Conservation (phyloP, 2,888 invertebrate species). For the Diarsia dahlii region DNA sequence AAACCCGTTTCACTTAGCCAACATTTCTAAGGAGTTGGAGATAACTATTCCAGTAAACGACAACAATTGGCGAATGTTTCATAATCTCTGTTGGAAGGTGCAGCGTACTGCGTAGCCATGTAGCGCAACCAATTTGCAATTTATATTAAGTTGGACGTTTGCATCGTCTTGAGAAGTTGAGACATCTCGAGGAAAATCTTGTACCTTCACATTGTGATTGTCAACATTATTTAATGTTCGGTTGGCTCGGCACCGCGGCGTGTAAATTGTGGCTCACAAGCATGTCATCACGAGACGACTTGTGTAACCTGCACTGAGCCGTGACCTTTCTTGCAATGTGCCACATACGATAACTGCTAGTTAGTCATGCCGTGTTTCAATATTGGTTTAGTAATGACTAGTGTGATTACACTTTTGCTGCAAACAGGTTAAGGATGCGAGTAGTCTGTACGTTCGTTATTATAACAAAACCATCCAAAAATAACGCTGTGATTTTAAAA, state of each 20-base stretch:
- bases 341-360: constrained; percentile 57
- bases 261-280: constrained; percentile 28
- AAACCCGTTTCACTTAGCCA: constrained; percentile 63
- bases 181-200: constrained; percentile 51
- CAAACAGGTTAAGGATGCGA: not conserved
- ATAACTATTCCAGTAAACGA: constrained; percentile 52
- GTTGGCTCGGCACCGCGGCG: constrained; percentile 5
- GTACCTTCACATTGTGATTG: constrained; percentile 30
- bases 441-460: not conserved
- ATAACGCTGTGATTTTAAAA: constrained; percentile 7
- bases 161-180: constrained; percentile 35
- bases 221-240: constrained; percentile 51
- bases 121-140: constrained; percentile 64
- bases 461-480: not conserved
- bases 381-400: constrained; percentile 53
- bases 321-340: constrained; percentile 77
- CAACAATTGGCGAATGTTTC: constrained; percentile 65
- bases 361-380: constrained; percentile 64
- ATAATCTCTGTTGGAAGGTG: constrained; percentile 59
- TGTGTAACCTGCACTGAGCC: constrained; percentile 75
- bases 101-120: constrained; percentile 51
- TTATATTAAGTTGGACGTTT: constrained; percentile 55
- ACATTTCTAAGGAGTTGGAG: constrained; percentile 57
- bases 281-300: constrained; percentile 61
- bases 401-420: constrained; percentile 23